Evolutionary conservation across 2,113 vertebrate genomes (phyloP).

Genomic region (Myrmophylax atrothorax): DNA sequence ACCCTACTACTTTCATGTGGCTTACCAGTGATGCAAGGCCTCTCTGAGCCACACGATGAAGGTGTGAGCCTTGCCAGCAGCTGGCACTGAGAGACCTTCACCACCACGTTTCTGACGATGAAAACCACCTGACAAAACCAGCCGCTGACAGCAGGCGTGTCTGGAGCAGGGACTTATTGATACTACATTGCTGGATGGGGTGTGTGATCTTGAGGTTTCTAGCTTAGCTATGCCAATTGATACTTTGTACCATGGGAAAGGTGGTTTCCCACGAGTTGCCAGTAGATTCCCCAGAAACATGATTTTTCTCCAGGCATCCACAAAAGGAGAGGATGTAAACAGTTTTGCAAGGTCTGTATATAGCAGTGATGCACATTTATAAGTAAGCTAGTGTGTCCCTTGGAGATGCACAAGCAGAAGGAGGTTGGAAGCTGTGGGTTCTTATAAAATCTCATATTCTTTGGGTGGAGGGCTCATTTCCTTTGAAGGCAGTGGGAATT

Average conservation of each 20-base stretch:
- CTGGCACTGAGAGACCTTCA: not conserved
- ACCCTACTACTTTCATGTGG: not conserved
- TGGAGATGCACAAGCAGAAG: not conserved
- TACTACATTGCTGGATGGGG: not conserved
- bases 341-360: not conserved
- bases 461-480: not conserved
- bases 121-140: not conserved
- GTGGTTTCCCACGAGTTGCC: not conserved
- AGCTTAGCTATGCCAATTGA: not conserved
- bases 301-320: not conserved
- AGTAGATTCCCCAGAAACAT: not conserved
- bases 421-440: accelerated
- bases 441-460: not conserved
- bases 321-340: not conserved
- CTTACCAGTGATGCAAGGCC: not conserved
- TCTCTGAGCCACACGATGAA: not conserved
- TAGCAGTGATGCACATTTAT: not conserved
- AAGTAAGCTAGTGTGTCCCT: accelerated
- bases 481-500: not conserved
- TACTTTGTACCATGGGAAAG: not conserved
- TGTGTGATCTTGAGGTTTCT: not conserved
- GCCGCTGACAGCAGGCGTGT: not conserved
- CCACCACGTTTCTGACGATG: accelerated
- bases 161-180: not conserved
- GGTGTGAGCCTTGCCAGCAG: not conserved